phyloP scores from a whole-genome alignment of 1,140 invertebrate genomes.

The Monomorium pharaonis region DNA sequence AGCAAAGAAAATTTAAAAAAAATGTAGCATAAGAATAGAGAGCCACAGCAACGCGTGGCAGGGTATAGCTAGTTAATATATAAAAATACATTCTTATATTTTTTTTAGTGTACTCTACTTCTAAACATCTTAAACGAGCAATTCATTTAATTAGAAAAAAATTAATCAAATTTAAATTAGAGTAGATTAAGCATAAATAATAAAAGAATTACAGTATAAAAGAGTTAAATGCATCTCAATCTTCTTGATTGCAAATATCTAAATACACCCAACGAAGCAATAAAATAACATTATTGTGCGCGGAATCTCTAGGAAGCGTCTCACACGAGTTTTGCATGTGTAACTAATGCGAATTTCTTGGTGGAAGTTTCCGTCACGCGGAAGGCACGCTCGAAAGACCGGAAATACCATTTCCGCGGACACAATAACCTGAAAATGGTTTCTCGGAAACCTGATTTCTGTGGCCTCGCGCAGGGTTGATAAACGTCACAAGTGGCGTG shows the following conservation, averaged over 20 bases:
- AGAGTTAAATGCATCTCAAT: background rate
- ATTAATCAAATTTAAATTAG: background rate
- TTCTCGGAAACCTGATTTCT: slow-evolving; percentile 35
- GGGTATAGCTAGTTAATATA: no score
- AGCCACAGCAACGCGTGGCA: no score
- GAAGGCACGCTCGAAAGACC: slow-evolving; percentile 24
- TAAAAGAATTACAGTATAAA: background rate
- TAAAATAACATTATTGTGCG: background rate
- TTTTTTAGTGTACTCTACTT: background rate
- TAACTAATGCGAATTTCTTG: slow-evolving; percentile 42
- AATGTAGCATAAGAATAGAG: no score
- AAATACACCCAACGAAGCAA: background rate
- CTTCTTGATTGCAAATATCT: background rate
- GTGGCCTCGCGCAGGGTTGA: background rate
- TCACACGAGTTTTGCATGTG: background rate
- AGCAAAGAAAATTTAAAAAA: no score
- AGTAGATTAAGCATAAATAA: background rate
- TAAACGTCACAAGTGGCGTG: background rate
- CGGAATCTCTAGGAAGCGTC: background rate
- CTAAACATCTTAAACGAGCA: background rate
- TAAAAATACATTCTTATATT: slow-evolving; percentile 8
- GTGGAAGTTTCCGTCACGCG: slow-evolving; percentile 7
- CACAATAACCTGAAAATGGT: slow-evolving; percentile 35
- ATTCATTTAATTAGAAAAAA: background rate
- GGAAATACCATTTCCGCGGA: slow-evolving; percentile 44